A percentile compares a stretch with the other conserved stretches of the same genome.
These are phyloP conservation scores for Heliconius eleuchia DNA, from an alignment of 1,140 invertebrate species.

Conservation along the genomic window DNA sequence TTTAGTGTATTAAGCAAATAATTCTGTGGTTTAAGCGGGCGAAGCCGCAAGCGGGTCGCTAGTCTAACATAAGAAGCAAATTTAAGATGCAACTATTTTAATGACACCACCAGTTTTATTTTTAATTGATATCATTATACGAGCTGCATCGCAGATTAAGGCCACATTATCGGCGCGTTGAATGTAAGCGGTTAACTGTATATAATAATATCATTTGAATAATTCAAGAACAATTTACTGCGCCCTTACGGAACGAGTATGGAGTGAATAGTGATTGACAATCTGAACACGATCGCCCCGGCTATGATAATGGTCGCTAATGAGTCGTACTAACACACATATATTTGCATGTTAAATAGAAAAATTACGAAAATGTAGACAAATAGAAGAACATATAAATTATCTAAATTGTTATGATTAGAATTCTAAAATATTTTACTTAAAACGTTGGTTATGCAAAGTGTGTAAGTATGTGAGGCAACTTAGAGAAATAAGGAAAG, in stretches of 20 bases:
- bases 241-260: conserved; percentile 44
- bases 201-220: conserved; percentile 44
- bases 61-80: not conserved
- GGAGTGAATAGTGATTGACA: conserved; percentile 49
- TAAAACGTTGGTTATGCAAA: not conserved
- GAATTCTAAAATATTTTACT: no score
- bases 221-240: conserved; percentile 44
- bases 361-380: not conserved
- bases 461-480: not conserved
- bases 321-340: conserved; percentile 47
- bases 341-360: conserved; percentile 59
- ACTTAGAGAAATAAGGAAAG: conserved; percentile 28
- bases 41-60: no score
- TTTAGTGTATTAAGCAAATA: no score
- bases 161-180: conserved; percentile 18
- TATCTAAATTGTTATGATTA: no score
- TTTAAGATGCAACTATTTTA: conserved; percentile 24
- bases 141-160: conserved; percentile 30
- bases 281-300: conserved; percentile 51
- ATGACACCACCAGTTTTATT: conserved; percentile 12
- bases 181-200: conserved; percentile 42
- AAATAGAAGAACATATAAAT: no score
- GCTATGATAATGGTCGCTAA: conserved; percentile 63
- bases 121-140: conserved; percentile 33
- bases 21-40: no score